phyloP scores from a whole-genome alignment of 2,113 vertebrate genomes.

The Saccopteryx leptura region DNA sequence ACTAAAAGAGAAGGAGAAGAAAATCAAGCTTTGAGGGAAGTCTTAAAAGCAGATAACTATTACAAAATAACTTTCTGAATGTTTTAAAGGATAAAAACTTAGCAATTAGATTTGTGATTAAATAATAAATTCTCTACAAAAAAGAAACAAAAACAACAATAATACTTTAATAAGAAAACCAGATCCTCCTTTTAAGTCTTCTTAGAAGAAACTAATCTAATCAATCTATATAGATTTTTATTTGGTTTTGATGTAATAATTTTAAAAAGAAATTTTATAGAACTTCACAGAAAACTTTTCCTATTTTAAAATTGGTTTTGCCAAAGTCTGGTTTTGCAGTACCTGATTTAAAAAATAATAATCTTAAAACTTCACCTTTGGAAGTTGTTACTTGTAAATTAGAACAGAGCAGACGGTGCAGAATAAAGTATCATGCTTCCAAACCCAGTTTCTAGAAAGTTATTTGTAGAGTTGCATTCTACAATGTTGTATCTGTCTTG shows the following conservation, averaged over 20 bases:
- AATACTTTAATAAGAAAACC: slow-evolving; percentile 4
- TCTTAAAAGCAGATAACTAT: background rate
- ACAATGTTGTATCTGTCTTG: background rate
- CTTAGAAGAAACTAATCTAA: background rate
- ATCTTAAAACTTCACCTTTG: background rate
- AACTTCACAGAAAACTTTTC: slow-evolving; percentile 6
- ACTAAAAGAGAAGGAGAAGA: slow-evolving; percentile 4
- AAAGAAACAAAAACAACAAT: background rate
- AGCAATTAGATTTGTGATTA: background rate
- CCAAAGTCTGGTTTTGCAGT: background rate
- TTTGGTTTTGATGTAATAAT: background rate
- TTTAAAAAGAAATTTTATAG: slow-evolving; percentile 1
- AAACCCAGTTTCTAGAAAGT: slow-evolving; percentile 32
- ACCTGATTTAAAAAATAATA: background rate
- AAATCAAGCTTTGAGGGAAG: background rate
- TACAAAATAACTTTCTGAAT: background rate
- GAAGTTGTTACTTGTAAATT: background rate
- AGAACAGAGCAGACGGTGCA: background rate
- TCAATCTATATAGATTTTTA: background rate
- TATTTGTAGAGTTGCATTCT: background rate
- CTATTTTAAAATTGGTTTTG: background rate
- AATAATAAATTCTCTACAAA: background rate
- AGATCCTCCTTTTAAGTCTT: background rate
- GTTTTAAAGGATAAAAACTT: slow-evolving; percentile 6
- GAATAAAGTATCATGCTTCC: background rate